Evolutionary conservation across 2,113 vertebrate species (phyloP).

Genomic region (zebrafish (Danio rerio)): DNA sequence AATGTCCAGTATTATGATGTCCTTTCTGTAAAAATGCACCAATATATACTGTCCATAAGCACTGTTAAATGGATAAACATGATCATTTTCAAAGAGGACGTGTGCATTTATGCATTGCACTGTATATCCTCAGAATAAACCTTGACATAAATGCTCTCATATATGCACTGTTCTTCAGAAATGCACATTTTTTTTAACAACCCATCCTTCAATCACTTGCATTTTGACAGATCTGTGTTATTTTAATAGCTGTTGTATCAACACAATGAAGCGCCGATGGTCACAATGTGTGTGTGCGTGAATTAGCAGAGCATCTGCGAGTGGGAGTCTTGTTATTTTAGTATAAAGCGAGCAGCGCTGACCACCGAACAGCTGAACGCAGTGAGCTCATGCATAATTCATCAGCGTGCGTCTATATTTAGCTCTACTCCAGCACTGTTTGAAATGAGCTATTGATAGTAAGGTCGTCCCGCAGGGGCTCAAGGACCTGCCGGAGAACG

Average conservation of each 20-base stretch:
- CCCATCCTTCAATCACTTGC: neutral
- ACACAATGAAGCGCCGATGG: neutral
- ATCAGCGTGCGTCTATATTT: conserved; percentile 54
- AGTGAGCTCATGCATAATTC: conserved; percentile 44
- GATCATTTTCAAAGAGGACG: no score
- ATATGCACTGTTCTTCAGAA: neutral
- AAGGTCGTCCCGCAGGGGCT: conserved; percentile 51
- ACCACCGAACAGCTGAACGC: conserved; percentile 9
- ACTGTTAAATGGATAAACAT: no score
- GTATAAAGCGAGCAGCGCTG: conserved; percentile 8
- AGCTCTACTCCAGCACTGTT: conserved; percentile 21
- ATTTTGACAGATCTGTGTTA: neutral
- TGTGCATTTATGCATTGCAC: no score
- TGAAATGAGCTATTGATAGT: conserved; percentile 48
- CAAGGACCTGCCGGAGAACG: conserved; percentile 19
- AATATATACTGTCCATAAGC: no score
- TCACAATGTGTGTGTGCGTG: conserved; percentile 4
- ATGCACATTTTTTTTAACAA: neutral
- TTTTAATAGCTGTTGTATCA: neutral
- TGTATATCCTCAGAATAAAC: no score
- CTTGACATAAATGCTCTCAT: neutral
- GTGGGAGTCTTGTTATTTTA: conserved; percentile 55
- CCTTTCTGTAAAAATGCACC: no score
- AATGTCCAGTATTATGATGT: no score
- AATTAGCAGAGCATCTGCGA: conserved; percentile 66